Evolutionary conservation across 2,888 invertebrate genomes (phyloP), one percentile per base, ranked within the genome.

Genomic region (Calameuta idolon): DNA sequence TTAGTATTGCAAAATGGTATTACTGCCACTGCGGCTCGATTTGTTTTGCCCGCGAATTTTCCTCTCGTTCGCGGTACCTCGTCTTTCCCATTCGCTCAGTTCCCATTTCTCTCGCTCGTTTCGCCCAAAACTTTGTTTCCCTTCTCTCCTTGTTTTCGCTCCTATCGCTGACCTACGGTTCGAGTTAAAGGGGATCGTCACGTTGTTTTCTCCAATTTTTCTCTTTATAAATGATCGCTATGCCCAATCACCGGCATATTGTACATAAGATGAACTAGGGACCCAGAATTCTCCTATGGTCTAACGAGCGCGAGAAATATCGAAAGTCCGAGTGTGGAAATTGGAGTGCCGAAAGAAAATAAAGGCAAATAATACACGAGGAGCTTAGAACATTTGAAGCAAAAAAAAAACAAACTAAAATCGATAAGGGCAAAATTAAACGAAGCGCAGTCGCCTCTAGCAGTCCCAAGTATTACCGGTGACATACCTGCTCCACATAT

Each of bases 401-500:
- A 23, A 9, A 55, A 0, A 55, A 55, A 55, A 2, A 23, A 55
- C 23, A n/a, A n/a, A 55, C 23, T 55, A 23, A 55, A 55, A 55
- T 55, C 55, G 55, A 55, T 55, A 55, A 55, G 23, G 55, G 82
- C 84, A 86, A 86, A 85, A 89, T 77, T 83, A 87, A 84, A 78
- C 87, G 86, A 87, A 87, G 87, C 87, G 89, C 88, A 86, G 84
- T 87, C 85, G 88, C 87, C 86, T 87, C 87, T 89, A 89, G 89
- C 87, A 83, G 84, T 87, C 86, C 87, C 88, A 89, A 91, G 90
- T 91, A 91, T 90, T 90, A 90, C 86, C 89, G 86, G 86, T 88
- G 86, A 88, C 85, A 87, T 87, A 88, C 89, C 87, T 88, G 87
- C 83, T 87, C 87, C 87, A 91, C 91, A 91, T 91, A 91, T 91